Percentiles rank a stretch among this genome's conserved stretches.
phyloP scores from a whole-genome alignment of 2,113 vertebrate species.

The Callipepla squamata region DNA sequence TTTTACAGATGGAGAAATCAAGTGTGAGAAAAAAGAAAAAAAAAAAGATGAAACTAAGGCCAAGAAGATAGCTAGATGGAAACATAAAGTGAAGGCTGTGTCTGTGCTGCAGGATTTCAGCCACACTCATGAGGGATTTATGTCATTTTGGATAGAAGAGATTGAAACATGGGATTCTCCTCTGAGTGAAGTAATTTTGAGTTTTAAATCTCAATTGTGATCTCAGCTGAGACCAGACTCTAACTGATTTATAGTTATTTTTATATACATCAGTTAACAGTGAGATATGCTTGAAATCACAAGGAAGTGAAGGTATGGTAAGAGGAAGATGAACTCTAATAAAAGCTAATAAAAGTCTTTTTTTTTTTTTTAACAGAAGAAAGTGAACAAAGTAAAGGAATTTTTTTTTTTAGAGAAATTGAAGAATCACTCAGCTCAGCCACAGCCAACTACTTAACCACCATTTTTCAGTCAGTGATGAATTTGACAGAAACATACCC shows the following conservation, averaged over 20 bases:
- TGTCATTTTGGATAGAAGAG: background rate
- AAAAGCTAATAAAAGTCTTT: background rate
- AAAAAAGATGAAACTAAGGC: background rate
- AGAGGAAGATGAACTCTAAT: background rate
- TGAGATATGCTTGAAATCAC: background rate
- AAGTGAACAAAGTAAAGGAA: background rate
- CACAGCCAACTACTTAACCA: background rate
- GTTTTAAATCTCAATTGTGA: background rate
- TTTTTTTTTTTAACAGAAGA: background rate
- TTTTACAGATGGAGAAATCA: background rate
- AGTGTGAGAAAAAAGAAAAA: background rate
- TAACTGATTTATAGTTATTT: background rate
- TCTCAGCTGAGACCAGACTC: background rate
- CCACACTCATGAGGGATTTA: background rate
- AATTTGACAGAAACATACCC: background rate
- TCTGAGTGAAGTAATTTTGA: slow-evolving; percentile 6
- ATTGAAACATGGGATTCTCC: background rate
- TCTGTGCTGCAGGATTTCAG: background rate
- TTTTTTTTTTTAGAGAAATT: background rate
- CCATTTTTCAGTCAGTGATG: background rate
- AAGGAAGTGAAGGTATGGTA: background rate
- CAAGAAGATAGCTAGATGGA: background rate
- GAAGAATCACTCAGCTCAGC: background rate
- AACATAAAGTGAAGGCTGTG: background rate
- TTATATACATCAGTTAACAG: background rate